Evolutionary conservation across 2,797 vertebrate species (phyloP).

Genomic region (Pipistrellus pipistrellus): DNA sequence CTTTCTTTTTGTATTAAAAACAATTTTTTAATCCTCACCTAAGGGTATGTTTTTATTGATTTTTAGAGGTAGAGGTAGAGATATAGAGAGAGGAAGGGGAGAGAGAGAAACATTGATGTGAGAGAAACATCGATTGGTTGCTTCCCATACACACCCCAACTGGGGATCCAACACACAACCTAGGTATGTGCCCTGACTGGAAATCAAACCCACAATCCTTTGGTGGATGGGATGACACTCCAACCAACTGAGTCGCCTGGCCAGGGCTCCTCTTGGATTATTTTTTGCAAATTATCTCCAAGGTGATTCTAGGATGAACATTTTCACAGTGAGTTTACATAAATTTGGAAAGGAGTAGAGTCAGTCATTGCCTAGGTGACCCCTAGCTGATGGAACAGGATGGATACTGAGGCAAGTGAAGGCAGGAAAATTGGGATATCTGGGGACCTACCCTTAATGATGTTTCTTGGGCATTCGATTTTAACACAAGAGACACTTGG

Average conservation of each 20-base stretch:
- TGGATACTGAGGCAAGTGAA: background rate
- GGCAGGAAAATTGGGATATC: background rate
- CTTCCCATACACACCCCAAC: background rate
- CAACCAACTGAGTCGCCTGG: background rate
- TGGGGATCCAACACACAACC: background rate
- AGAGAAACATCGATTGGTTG: background rate
- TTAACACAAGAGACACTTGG: background rate
- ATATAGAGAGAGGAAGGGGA: too few relatives aligned
- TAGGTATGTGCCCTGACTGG: background rate
- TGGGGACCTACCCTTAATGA: background rate
- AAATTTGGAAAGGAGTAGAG: background rate
- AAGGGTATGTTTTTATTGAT: background rate
- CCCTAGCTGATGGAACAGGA: background rate
- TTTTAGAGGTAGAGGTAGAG: background rate
- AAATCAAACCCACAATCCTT: background rate
- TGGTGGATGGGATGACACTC: background rate
- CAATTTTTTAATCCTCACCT: background rate
- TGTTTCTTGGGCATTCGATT: background rate
- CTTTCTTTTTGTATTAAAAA: background rate
- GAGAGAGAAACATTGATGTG: background rate
- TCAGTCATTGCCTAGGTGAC: background rate
- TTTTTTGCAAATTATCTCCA: slow-evolving; percentile 25
- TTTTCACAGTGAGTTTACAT: background rate
- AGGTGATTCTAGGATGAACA: background rate
- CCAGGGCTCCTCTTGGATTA: background rate